Percentiles rank a stretch among this genome's conserved stretches.
Conservation (phyloP, 2,888 invertebrate genomes). For the Ectropis crepuscularia region DNA sequence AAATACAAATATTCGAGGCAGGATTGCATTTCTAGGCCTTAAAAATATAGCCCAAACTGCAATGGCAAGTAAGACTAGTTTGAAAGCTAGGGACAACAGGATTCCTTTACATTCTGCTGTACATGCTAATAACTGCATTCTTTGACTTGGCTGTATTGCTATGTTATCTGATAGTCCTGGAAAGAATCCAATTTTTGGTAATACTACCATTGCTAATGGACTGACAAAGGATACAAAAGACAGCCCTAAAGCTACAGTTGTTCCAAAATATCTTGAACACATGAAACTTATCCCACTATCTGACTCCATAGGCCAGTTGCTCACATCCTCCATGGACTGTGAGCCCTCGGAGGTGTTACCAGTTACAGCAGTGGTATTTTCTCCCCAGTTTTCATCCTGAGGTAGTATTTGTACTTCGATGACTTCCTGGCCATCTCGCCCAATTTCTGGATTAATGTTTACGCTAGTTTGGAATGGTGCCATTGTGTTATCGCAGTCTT, state of each 20-base stretch:
- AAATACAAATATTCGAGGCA: slow-evolving; percentile 96
- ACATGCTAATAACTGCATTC: slow-evolving; percentile 90
- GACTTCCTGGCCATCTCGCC: slow-evolving; percentile 93
- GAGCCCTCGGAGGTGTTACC: slow-evolving; percentile 98
- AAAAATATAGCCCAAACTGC: slow-evolving; percentile 97
- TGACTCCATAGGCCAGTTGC: slow-evolving; percentile 92
- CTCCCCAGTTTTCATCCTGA: slow-evolving; percentile 99
- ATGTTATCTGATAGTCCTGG: slow-evolving; percentile 89
- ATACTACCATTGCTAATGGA: slow-evolving; percentile 96
- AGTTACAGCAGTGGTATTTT: slow-evolving; percentile 98
- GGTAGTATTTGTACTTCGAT: slow-evolving; percentile 98
- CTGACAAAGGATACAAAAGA: slow-evolving; percentile 94
- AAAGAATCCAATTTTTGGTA: slow-evolving; percentile 95
- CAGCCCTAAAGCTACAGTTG: slow-evolving; percentile 91
- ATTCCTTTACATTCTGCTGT: slow-evolving; percentile 97
- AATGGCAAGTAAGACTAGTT: slow-evolving; percentile 93
- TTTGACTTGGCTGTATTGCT: slow-evolving; percentile 88
- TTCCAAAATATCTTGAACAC: slow-evolving; percentile 93
- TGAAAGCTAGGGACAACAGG: slow-evolving; percentile 95
- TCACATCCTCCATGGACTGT: slow-evolving; percentile 95
- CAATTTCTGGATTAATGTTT: slow-evolving; percentile 91
- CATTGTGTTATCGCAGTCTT: slow-evolving; percentile 88
- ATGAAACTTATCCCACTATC: slow-evolving; percentile 88
- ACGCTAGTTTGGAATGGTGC: slow-evolving; percentile 95
- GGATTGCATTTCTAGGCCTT: slow-evolving; percentile 92